Evolutionary conservation across 2,888 invertebrate genomes (phyloP), one percentile per base, ranked within the genome.

Genomic region (Amphipyra berbera): DNA sequence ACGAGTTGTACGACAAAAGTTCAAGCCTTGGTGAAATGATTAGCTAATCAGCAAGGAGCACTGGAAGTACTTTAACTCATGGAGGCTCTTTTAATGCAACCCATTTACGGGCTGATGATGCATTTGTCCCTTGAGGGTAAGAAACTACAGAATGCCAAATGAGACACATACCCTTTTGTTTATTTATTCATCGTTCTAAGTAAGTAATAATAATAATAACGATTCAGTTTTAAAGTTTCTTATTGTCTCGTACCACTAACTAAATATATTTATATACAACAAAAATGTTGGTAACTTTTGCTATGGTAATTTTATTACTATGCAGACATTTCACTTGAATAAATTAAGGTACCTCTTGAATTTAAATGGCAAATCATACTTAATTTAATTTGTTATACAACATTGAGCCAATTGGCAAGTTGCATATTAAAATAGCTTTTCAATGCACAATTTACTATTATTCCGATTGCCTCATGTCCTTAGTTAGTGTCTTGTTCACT

Each of bases 231-330:
- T n/a, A 21, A 67, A 48, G 40, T 48, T 55, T 77, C 63, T 73
- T 73, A 67, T 67, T 69, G 44, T 57, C 56, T 61, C 61, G 47
- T n/a, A 45, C 13, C 1, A 58, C 27, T 47, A 55, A 71, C 37
- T 65, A 70, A 47, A 71, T 70, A 30, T 30, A 30, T 30, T 30
- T 30, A 55, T 67, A 58, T 56, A 74, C 63, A 64, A 30, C 35
- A 15, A 74, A 61, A 74, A 61, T 68, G 76, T 68, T 48, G 62
- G n/a, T 66, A 61, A 53, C 65, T 37, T 35, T 62, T 54, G 10
- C 40, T 50, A 30, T 44, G 9, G 9, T 30, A 38, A 8, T 47
- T 27, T 50, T 42, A n/a, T 6, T 10, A 47, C 21, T 47, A 40
- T 6, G n/a, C n/a, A n/a, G 3, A 38, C 48, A 37, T 58, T 40